A percentile compares a stretch with the other conserved stretches of the same genome.
Evolutionary conservation across 2,888 invertebrate species (phyloP).

Genomic region (Heliconius erato): DNA sequence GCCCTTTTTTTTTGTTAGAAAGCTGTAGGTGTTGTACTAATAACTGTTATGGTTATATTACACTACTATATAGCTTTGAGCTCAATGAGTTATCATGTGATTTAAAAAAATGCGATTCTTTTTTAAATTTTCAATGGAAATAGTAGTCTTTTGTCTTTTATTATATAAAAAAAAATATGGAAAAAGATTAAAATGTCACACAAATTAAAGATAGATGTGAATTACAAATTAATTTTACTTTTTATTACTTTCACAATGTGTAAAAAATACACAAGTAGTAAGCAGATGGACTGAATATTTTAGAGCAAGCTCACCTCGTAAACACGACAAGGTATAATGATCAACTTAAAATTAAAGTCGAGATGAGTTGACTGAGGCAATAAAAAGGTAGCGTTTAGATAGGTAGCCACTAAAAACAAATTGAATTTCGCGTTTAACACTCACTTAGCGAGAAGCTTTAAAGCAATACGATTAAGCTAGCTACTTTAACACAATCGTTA

Average conservation of each 20-base stretch:
- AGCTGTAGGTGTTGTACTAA: not conserved
- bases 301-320: not conserved
- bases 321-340: constrained; percentile 44
- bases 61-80: not conserved
- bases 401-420: constrained; percentile 69
- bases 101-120: not conserved
- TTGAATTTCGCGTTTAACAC: constrained; percentile 70
- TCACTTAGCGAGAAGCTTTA: constrained; percentile 61
- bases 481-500: constrained; percentile 56
- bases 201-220: too few relatives aligned
- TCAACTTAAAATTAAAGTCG: constrained; percentile 57
- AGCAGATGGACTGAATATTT: constrained; percentile 12
- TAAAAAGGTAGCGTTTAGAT: constrained; percentile 63
- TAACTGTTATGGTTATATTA: constrained; percentile 31
- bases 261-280: not conserved
- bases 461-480: constrained; percentile 59
- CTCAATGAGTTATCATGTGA: not conserved
- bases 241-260: not conserved
- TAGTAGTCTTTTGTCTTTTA: not conserved
- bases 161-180: not conserved
- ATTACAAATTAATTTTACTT: not conserved
- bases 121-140: not conserved
- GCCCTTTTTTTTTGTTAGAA: not conserved
- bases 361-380: constrained; percentile 56
- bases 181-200: not conserved